Percentiles rank a stretch among this genome's conserved stretches.
phyloP scores from a whole-genome alignment of 2,888 invertebrate species.

The Philopedon plagiatum region DNA sequence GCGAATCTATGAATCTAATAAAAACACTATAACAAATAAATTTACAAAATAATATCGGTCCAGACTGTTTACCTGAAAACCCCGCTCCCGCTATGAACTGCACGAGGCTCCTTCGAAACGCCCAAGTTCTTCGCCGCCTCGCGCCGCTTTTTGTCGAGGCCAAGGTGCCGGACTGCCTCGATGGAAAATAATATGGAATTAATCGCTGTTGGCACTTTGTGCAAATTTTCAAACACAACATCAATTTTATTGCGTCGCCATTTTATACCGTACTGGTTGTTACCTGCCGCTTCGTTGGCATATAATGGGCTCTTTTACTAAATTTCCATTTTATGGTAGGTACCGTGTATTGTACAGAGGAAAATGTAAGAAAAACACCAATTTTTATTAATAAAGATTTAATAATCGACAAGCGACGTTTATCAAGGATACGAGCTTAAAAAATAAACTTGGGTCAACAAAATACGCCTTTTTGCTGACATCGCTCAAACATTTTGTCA shows the following conservation, averaged over 20 bases:
- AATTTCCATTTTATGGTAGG: too few relatives aligned
- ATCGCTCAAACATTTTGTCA: too few relatives aligned
- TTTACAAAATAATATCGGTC: slow-evolving; percentile 8
- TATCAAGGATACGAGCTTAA: too few relatives aligned
- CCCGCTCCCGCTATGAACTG: slow-evolving; percentile 34
- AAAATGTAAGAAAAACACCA: too few relatives aligned
- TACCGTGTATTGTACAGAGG: too few relatives aligned
- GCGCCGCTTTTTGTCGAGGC: slow-evolving; percentile 62
- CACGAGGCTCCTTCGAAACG: slow-evolving; percentile 61
- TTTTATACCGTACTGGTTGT: too few relatives aligned
- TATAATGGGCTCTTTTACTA: too few relatives aligned
- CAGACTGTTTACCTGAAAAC: slow-evolving; percentile 36
- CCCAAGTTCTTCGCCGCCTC: slow-evolving; percentile 64
- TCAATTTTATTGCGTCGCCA: neutral
- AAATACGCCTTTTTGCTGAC: too few relatives aligned
- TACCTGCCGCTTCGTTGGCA: too few relatives aligned
- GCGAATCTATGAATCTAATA: neutral
- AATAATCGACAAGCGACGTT: too few relatives aligned
- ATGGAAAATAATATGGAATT: neutral
- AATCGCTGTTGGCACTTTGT: neutral
- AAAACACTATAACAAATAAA: neutral
- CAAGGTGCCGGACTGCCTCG: slow-evolving; percentile 55
- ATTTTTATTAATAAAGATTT: too few relatives aligned
- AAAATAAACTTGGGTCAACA: too few relatives aligned
- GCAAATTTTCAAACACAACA: neutral